Percentiles rank a stretch among this genome's conserved stretches.
phyloP scores from a whole-genome alignment of 2,888 invertebrate genomes.

The Eilema caniola region DNA sequence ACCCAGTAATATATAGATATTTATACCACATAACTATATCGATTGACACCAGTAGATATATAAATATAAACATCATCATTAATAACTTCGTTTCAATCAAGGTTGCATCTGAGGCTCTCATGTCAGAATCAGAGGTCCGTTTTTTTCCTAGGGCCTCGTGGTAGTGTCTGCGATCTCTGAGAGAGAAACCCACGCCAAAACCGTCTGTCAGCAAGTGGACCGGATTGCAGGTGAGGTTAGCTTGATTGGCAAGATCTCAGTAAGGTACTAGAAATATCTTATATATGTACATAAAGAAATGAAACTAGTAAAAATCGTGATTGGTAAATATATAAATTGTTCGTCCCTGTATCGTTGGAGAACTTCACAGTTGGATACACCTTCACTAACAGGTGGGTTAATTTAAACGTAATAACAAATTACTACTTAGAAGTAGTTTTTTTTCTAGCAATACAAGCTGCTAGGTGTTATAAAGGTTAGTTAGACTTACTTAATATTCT shows the following conservation, averaged over 20 bases:
- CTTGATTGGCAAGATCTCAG: too few species aligned
- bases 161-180: too few species aligned
- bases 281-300: too few species aligned
- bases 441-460: background rate
- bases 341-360: background rate
- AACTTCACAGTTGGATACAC: background rate
- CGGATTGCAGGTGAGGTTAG: too few species aligned
- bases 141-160: too few species aligned
- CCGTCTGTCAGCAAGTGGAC: too few species aligned
- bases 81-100: background rate
- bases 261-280: too few species aligned
- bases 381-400: background rate
- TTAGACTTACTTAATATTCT: background rate
- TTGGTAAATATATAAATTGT: too few species aligned
- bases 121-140: too few species aligned
- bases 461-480: background rate
- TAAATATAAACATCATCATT: background rate
- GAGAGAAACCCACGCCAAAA: too few species aligned
- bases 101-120: too few species aligned
- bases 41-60: background rate
- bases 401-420: background rate
- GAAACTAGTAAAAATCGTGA: too few species aligned
- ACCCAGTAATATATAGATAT: slow-evolving; percentile 22
- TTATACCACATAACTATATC: background rate
- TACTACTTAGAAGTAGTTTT: background rate